Evolutionary conservation across 2,888 invertebrate genomes (phyloP).

Genomic region (Xanthorhoe designata): DNA sequence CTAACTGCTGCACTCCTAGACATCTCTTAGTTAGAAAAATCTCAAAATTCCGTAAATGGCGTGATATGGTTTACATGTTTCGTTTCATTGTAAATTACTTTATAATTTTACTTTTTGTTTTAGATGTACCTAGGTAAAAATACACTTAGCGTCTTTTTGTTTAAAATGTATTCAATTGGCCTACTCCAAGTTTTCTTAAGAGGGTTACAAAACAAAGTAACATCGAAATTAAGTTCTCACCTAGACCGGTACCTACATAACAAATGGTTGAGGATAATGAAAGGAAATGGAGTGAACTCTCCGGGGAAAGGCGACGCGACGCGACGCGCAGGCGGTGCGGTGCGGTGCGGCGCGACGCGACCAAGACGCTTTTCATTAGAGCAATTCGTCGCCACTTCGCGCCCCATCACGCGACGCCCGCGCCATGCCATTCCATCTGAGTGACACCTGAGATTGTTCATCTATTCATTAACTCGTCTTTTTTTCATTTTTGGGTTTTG

Average conservation of each 20-base stretch:
- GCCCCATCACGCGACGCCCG: constrained; percentile 38
- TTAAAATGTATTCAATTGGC: too few species aligned
- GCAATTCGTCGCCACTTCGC: constrained; percentile 63
- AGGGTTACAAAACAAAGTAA: background rate
- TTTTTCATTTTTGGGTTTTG: background rate
- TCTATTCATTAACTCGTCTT: background rate
- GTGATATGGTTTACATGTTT: too few species aligned
- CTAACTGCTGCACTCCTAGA: too few species aligned
- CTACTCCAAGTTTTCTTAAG: background rate
- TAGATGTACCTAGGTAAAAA: too few species aligned
- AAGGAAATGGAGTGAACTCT: constrained; percentile 11
- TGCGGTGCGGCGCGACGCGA: constrained; percentile 11
- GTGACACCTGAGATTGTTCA: background rate
- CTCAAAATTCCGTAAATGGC: too few species aligned
- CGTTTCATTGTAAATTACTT: too few species aligned
- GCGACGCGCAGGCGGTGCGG: constrained; percentile 18
- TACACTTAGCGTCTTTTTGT: too few species aligned
- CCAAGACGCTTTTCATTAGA: constrained; percentile 71
- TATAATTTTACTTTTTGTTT: too few species aligned
- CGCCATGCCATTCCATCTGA: background rate
- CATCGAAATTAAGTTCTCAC: constrained; percentile 5
- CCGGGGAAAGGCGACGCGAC: constrained; percentile 1
- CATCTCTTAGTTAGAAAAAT: too few species aligned
- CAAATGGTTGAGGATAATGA: constrained; percentile 15
- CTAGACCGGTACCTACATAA: constrained; percentile 1